These are phyloP conservation scores for Gonocerus acuteangulatus DNA, from an alignment of 2,888 invertebrate species.

Conservation along the genomic window DNA sequence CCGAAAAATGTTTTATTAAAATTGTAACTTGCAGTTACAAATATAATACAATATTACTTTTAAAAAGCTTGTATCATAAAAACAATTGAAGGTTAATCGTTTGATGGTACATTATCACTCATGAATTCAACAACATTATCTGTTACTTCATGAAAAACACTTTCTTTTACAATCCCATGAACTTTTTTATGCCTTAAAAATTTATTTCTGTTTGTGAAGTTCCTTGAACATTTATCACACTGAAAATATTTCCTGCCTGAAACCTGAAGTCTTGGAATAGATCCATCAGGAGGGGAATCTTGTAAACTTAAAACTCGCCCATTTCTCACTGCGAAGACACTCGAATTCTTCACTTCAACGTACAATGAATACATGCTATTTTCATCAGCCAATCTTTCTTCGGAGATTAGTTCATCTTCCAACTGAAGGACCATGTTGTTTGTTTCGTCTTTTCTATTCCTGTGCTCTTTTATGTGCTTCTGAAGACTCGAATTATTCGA, in stretches of 20 bases:
- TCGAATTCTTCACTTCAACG: background rate
- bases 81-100: too few relatives aligned
- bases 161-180: constrained; percentile 26
- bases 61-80: too few relatives aligned
- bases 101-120: too few relatives aligned
- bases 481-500: background rate
- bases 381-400: background rate
- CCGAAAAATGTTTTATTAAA: too few relatives aligned
- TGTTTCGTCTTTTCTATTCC: constrained; percentile 10
- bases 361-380: background rate
- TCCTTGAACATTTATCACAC: constrained; percentile 28
- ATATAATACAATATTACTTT: too few relatives aligned
- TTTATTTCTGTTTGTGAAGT: constrained; percentile 31
- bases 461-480: constrained; percentile 12
- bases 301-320: background rate
- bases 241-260: background rate
- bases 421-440: constrained; percentile 14
- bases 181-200: constrained; percentile 30
- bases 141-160: constrained; percentile 9
- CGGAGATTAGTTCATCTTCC: constrained; percentile 8
- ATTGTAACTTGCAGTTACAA: too few relatives aligned
- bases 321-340: background rate
- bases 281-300: background rate
- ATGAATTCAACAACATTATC: background rate
- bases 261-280: background rate